Percentiles rank a stretch among this genome's conserved stretches.
These are phyloP conservation scores for Gymnopithys bicolor DNA, from an alignment of 2,797 vertebrate genomes.

Conservation along the genomic window DNA sequence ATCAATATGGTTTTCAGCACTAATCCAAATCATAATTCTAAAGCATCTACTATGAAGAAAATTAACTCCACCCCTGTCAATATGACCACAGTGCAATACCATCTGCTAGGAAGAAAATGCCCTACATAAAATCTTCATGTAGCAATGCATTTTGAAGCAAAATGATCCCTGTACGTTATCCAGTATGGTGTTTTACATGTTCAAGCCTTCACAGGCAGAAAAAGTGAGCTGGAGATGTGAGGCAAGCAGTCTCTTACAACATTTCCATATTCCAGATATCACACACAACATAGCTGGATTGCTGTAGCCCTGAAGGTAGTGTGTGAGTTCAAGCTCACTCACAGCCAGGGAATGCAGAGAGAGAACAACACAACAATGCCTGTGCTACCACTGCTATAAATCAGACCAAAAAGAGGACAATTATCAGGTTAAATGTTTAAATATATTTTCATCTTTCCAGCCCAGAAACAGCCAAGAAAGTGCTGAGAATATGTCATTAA, in stretches of 20 bases:
- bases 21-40: not conserved
- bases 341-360: not conserved
- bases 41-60: not conserved
- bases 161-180: not conserved
- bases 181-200: not conserved
- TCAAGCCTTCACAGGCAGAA: not conserved
- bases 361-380: not conserved
- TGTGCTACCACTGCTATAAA: rapidly evolving
- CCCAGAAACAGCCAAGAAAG: not conserved
- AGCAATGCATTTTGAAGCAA: not conserved
- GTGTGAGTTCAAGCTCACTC: not conserved
- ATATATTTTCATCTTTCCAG: not conserved
- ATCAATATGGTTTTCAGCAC: not conserved
- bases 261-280: not conserved
- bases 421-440: not conserved
- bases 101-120: not conserved
- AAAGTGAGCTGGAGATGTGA: not conserved
- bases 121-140: not conserved
- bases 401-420: not conserved
- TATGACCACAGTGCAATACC: not conserved
- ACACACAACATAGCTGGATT: not conserved
- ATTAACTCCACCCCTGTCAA: not conserved
- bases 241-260: not conserved
- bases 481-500: not conserved
- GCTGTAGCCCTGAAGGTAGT: too few relatives aligned